These are phyloP conservation scores for Oncopodura yosiiana DNA, from an alignment of 1,140 invertebrate species.

Conservation along the genomic window DNA sequence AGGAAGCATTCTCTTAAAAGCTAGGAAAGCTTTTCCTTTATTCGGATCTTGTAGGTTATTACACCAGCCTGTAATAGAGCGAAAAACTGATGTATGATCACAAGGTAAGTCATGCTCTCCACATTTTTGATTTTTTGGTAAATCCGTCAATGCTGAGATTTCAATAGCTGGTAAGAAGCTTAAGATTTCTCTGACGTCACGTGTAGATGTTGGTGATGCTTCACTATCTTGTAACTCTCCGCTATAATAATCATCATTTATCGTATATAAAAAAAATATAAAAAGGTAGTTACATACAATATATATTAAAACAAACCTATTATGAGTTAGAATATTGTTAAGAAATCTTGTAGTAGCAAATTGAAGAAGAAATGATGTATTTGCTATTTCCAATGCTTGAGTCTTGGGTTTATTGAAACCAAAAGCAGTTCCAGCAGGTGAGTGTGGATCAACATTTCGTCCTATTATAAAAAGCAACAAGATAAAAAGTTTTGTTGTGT, in stretches of 20 bases:
- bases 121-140: slow-evolving; percentile 43
- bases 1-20: slow-evolving; percentile 45
- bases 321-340: slow-evolving; percentile 33
- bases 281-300: background rate
- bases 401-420: slow-evolving; percentile 46
- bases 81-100: slow-evolving; percentile 49
- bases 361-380: slow-evolving; percentile 47
- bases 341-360: slow-evolving; percentile 45
- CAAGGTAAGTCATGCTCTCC: slow-evolving; percentile 48
- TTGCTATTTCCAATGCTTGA: slow-evolving; percentile 46
- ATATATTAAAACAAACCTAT: slow-evolving; percentile 15
- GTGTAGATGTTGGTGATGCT: slow-evolving; percentile 35
- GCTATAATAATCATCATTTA: background rate
- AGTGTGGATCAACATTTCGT: slow-evolving; percentile 42
- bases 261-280: background rate
- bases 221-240: slow-evolving; percentile 42
- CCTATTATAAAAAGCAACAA: slow-evolving; percentile 1
- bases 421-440: slow-evolving; percentile 44
- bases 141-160: slow-evolving; percentile 41
- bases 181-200: slow-evolving; percentile 42
- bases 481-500: background rate
- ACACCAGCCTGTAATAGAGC: slow-evolving; percentile 51
- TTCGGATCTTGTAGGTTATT: slow-evolving; percentile 49
- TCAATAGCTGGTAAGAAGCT: slow-evolving; percentile 42
- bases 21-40: slow-evolving; percentile 44